phyloP scores from a whole-genome alignment of 2,888 invertebrate species.

The Ametastegia equiseti region DNA sequence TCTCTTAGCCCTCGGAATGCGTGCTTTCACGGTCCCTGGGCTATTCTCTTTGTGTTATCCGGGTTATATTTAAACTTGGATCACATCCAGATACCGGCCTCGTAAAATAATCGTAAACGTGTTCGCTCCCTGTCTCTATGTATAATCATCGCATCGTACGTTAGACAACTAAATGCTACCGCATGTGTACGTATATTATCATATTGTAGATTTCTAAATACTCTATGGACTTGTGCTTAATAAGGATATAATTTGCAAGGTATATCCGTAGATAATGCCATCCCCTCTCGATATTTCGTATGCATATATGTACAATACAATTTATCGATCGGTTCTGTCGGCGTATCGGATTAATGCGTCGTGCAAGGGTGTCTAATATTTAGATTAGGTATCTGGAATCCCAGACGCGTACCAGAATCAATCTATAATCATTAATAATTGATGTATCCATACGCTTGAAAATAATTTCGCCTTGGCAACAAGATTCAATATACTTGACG shows the following conservation, averaged over 20 bases:
- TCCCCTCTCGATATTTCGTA: too few relatives aligned
- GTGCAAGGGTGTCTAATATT: neutral
- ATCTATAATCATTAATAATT: neutral
- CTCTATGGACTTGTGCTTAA: neutral
- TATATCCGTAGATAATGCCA: too few relatives aligned
- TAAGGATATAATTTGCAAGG: too few relatives aligned
- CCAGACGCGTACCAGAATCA: neutral
- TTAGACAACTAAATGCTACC: neutral
- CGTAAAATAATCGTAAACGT: conserved; percentile 39
- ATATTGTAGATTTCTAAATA: neutral
- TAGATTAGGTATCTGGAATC: neutral
- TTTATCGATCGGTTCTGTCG: neutral
- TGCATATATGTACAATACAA: neutral
- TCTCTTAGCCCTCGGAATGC: neutral
- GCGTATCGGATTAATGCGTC: neutral
- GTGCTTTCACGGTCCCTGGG: conserved; percentile 38
- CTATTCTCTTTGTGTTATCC: conserved; percentile 39
- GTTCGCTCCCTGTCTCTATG: conserved; percentile 7
- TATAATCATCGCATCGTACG: neutral
- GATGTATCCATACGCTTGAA: neutral
- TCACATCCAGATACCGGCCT: conserved; percentile 32
- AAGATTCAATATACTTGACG: too few relatives aligned
- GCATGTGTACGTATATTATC: neutral
- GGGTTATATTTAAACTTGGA: conserved; percentile 44
- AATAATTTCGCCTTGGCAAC: too few relatives aligned